Base-by-base conservation (phyloP, 2,888 invertebrate genomes). In the Drosophila peninsularis region DNA sequence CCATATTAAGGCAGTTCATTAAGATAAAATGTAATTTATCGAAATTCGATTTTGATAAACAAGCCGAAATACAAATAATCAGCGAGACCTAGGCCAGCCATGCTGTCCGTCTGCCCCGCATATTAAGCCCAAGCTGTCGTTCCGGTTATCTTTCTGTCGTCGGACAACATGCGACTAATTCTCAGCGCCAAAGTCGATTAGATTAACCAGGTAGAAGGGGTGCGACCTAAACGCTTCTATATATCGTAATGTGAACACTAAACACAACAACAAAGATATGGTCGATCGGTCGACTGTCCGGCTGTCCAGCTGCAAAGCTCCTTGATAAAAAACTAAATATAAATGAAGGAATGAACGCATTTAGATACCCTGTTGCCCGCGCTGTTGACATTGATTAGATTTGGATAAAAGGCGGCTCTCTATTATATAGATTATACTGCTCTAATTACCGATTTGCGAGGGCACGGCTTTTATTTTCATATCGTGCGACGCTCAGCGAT, bases 21-120 rank as follows among this genome's bases (percentile, higher is more conserved):
- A 85, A 89, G 86, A 87, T 87, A 78, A 90, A 87, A 69, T 70
- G 66, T 71, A 71, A 84, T 90, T 87, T 87, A 90, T 87, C 87
- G 89, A 78, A 72, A 75, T 74, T 65, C 64, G 62, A 17, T 78
- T 79, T 17, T 80, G 77, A 71, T 78, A 78, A 65, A 19, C 62
- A 57, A 54, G 30, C 53, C 54, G 55, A 45, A 42, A 14, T 39
- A 37, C 63, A 47, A 57, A 49, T 44, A 49, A 47, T 30, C 14
- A 54, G 13, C 14, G 45, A 62, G 42, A 52, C 58, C 62, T 69
- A 57, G 57, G 49, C 54, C 37, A 75, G 53, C 54, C 37, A 75
- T 9, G 19, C 30, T 17, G 34, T 45, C 41, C 34, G n/a, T n/a
- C 27, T 34, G 27, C 24, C 14, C 42, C 41, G 30, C 17, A 30